Conservation (phyloP, 2,797 vertebrate genomes). For the Carduelis carduelis region DNA sequence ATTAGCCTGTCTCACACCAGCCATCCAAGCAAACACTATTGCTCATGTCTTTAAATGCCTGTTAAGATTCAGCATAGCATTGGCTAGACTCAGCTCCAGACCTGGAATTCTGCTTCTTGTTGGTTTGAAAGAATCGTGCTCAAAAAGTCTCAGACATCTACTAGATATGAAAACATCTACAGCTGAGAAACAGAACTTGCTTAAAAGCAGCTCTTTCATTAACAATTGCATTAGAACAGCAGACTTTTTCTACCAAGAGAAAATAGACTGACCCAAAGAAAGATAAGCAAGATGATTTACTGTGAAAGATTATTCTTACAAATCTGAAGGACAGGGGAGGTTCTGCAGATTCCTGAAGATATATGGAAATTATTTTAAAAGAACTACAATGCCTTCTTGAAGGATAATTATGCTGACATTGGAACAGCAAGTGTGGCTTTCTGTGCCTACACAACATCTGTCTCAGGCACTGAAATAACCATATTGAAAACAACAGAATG, state of each 20-base stretch:
- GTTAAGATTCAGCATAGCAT: not conserved
- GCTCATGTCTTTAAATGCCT: not conserved
- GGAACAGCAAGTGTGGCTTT: not conserved
- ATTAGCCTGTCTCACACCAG: not conserved
- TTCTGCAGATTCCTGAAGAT: not conserved
- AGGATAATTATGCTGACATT: not conserved
- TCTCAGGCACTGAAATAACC: not conserved
- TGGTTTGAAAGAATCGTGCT: not conserved
- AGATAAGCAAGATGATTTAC: not conserved
- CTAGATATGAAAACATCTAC: not conserved
- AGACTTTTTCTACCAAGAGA: not conserved
- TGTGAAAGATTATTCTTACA: not conserved
- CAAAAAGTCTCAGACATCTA: not conserved
- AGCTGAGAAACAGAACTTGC: not conserved
- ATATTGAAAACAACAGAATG: not conserved
- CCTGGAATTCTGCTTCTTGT: not conserved
- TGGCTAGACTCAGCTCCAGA: not conserved
- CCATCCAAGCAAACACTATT: not conserved
- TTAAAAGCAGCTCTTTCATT: not conserved
- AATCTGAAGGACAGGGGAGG: not conserved
- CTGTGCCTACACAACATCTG: conserved; percentile 3
- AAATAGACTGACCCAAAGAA: not conserved
- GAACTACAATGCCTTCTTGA: not conserved
- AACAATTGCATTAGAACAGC: not conserved
- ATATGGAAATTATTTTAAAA: not conserved